Evolutionary conservation across 2,797 vertebrate species (phyloP).

Genomic region (Lithobates sylvaticus): DNA sequence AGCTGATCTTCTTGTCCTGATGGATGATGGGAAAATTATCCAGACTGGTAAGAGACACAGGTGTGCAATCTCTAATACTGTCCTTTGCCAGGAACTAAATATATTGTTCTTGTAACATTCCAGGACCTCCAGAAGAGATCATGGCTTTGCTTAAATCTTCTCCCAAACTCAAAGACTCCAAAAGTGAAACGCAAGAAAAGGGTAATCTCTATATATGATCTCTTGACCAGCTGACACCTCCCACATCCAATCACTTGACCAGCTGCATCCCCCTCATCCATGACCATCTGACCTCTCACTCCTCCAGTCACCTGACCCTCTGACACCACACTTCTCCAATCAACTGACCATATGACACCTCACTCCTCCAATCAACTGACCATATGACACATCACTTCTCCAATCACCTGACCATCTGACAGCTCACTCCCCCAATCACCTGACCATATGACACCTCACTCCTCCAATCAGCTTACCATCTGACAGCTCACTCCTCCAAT

Average conservation of each 20-base stretch:
- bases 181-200: conserved; percentile 69
- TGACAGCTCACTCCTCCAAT: not conserved
- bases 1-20: conserved; percentile 86
- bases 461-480: too few species aligned
- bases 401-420: not conserved
- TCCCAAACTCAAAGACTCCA: conserved; percentile 69
- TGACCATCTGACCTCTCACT: not conserved
- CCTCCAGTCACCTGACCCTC: not conserved
- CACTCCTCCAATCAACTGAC: not conserved
- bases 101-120: conserved; percentile 9
- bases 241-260: not conserved
- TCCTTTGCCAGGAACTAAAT: not conserved
- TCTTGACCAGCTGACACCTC: not conserved
- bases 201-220: conserved; percentile 67
- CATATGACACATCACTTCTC: not conserved
- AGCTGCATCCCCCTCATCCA: too few species aligned
- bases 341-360: not conserved
- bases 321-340: not conserved
- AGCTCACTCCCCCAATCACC: too few species aligned
- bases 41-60: conserved; percentile 79
- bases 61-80: not conserved
- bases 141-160: conserved; percentile 84
- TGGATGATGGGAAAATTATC: conserved; percentile 87
- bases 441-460: not conserved
- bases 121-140: conserved; percentile 88